Base-by-base conservation (phyloP, 64 coral and sea anemone species). In the Acropora yongei region DNA sequence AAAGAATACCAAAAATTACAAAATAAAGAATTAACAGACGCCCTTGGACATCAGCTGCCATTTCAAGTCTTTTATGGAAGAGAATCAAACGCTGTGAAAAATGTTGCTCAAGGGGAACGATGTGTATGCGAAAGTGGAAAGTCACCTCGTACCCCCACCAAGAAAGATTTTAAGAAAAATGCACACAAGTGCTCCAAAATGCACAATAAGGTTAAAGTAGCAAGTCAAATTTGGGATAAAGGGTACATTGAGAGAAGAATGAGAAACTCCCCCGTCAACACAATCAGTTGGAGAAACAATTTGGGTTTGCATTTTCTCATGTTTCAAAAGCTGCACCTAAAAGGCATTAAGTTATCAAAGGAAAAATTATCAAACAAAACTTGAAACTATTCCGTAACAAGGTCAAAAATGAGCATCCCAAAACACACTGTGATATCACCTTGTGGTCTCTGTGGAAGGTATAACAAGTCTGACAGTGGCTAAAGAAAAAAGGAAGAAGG, bases 21-120 rank as follows among this genome's bases (percentile, higher is more conserved):
- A 82, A 89, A 94, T 57, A 86, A 94, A 83, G 78, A 94, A 83
- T 69, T 86, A 41, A 89, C 89, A 86, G 92, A 84, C 10, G 92
- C 69, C 5, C 19, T 94, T 6, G 86, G 55, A n/a, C 72, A 46
- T 40, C 78, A 94, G 41, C 89, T 53, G 57, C 92, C 86, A 50
- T 88, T 94, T 75, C 41, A 89, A 76, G 92, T 93, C 51, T 93
- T 88, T 60, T 86, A 88, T 65, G 84, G 91, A 3, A 49, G 77
- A 43, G 20, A 80, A 74, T 73, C 91, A 44, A 93, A 93, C 57
- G 76, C 91, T 57, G 65, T 92, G 76, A 4, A 45, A 84, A 48
- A 44, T 66, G 18, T 93, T 61, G 41, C 71, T 12, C 50, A 19
- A 86, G 63, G 90, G 86, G 63, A 57, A 81, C 67, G 66, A n/a